Conservation (phyloP, 30 jellyfish, hydroid and myxozoan species). For the Pseudorhiza aurosa region DNA sequence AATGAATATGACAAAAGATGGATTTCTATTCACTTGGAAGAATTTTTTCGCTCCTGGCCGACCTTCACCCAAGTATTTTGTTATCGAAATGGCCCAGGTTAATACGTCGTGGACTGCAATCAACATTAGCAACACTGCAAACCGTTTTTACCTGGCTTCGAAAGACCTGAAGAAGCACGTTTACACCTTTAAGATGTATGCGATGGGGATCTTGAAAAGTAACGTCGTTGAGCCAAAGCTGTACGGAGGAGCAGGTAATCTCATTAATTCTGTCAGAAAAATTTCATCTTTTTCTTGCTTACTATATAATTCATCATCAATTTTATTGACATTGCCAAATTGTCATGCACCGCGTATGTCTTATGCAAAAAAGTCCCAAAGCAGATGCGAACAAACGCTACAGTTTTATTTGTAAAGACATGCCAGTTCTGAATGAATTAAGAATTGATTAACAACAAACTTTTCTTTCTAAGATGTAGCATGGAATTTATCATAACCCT, state of each 20-base stretch:
- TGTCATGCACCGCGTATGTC: too few species aligned
- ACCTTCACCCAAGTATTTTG: constrained; percentile 53
- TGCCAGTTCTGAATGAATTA: too few species aligned
- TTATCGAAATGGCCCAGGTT: constrained; percentile 27
- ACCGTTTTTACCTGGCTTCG: constrained; percentile 11
- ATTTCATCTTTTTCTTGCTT: too few species aligned
- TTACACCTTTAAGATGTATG: constrained; percentile 57
- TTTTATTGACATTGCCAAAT: too few species aligned
- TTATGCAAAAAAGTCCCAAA: too few species aligned
- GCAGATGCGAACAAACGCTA: too few species aligned
- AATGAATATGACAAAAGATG: constrained; percentile 67
- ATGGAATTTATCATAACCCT: too few species aligned
- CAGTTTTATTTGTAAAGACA: too few species aligned
- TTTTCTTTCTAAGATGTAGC: too few species aligned
- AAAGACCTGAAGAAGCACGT: background rate
- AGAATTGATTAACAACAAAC: too few species aligned
- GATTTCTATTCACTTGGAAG: constrained; percentile 80
- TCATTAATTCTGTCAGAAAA: too few species aligned
- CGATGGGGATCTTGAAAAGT: constrained; percentile 37
- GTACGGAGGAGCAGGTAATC: background rate
- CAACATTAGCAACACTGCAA: background rate
- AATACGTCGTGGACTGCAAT: constrained; percentile 60
- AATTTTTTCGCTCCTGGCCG: constrained; percentile 88
- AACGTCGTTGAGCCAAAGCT: constrained; percentile 34
- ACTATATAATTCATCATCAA: too few species aligned